phyloP scores from a whole-genome alignment of 2,888 invertebrate genomes.

The Beris morrisii region DNA sequence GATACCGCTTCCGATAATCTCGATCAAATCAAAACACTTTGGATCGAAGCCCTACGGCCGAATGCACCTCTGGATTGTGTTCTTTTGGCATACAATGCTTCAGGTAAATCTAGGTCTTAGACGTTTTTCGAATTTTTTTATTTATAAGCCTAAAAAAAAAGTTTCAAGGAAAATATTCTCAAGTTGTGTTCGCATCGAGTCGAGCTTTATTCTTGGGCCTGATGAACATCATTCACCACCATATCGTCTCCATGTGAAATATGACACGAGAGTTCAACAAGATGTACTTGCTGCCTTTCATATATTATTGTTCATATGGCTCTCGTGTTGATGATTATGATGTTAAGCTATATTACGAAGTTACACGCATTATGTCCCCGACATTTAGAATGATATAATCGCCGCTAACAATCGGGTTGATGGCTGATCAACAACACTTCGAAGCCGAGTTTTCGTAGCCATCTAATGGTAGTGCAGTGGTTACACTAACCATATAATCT shows the following conservation, averaged over 20 bases:
- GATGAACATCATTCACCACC: conserved; percentile 39
- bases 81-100: conserved; percentile 52
- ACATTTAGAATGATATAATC: conserved; percentile 27
- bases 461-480: too few species aligned
- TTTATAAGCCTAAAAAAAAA: conserved; percentile 15
- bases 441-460: too few species aligned
- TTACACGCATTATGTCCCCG: conserved; percentile 25
- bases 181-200: conserved; percentile 19
- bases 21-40: conserved; percentile 52
- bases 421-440: too few species aligned
- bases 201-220: conserved; percentile 14
- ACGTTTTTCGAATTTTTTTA: not conserved
- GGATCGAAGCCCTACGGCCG: conserved; percentile 52
- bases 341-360: conserved; percentile 11
- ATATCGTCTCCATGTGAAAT: conserved; percentile 33
- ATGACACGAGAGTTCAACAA: conserved; percentile 19
- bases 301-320: not conserved
- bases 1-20: conserved; percentile 53
- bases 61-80: conserved; percentile 55
- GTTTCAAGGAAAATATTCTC: conserved; percentile 17
- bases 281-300: conserved; percentile 24
- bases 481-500: too few species aligned
- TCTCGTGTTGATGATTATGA: conserved; percentile 14
- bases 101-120: conserved; percentile 46
- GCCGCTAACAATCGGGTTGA: too few species aligned